Conservation (phyloP, 2,797 vertebrate species). For the Sebastes flavidus region DNA sequence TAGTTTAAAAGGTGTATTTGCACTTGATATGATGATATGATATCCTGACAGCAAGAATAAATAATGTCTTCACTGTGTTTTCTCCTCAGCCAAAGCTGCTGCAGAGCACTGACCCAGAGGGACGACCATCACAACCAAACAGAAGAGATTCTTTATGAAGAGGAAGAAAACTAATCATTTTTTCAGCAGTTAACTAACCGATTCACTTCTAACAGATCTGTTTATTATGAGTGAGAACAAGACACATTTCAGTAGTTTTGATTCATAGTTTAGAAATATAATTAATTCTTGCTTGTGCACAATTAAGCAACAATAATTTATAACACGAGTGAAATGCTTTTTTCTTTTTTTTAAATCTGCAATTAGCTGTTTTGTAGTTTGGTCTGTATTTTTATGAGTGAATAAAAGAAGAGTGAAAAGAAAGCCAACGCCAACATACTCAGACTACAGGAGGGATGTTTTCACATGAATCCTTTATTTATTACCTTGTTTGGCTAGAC, state of each 20-base stretch:
- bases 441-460: slow-evolving; percentile 5
- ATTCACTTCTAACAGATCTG: slow-evolving; percentile 13
- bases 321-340: slow-evolving; percentile 61
- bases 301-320: slow-evolving; percentile 60
- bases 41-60: neutral
- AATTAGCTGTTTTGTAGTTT: slow-evolving; percentile 52
- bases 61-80: neutral
- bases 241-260: slow-evolving; percentile 30
- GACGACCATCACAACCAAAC: neutral
- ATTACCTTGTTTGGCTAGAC: slow-evolving; percentile 34
- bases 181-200: neutral
- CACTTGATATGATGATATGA: no score
- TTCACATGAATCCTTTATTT: slow-evolving; percentile 42
- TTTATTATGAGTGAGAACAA: slow-evolving; percentile 32
- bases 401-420: neutral
- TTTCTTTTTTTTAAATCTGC: slow-evolving; percentile 4
- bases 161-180: neutral
- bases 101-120: slow-evolving; percentile 74
- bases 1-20: neutral
- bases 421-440: slow-evolving; percentile 1
- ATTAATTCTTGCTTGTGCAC: slow-evolving; percentile 77
- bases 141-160: neutral
- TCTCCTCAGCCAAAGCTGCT: slow-evolving; percentile 85
- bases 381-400: slow-evolving; percentile 52
- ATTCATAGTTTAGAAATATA: slow-evolving; percentile 30